A percentile compares a stretch with the other conserved stretches of the same genome.
Evolutionary conservation across 2,888 invertebrate genomes (phyloP).

Genomic region (Leuctra nigra): DNA sequence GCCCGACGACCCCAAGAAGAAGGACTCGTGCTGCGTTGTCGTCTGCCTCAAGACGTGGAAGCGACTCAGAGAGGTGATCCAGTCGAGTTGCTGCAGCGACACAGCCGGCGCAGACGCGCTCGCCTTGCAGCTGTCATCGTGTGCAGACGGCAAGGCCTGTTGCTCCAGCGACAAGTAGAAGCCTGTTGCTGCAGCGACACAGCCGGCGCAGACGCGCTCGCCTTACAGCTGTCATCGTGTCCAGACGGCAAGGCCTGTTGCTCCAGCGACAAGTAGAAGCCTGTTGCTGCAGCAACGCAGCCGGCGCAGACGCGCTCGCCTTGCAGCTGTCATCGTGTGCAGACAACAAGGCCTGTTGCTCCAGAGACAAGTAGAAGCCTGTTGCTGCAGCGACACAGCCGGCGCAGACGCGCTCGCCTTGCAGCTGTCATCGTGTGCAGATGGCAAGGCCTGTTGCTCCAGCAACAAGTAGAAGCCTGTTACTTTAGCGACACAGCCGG

Average conservation of each 20-base stretch:
- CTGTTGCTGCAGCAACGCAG: not conserved
- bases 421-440: not conserved
- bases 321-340: not conserved
- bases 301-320: not conserved
- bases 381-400: not conserved
- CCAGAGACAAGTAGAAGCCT: not conserved
- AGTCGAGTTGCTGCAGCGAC: not conserved
- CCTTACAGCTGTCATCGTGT: not conserved
- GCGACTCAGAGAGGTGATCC: not conserved
- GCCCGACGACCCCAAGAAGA: too few relatives aligned
- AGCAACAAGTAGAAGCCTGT: not conserved
- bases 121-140: not conserved
- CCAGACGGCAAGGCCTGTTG: not conserved
- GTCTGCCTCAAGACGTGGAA: slow-evolving; percentile 1
- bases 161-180: not conserved
- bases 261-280: not conserved
- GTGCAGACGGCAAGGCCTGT: not conserved
- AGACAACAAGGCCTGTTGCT: not conserved
- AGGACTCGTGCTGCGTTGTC: not conserved
- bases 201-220: not conserved
- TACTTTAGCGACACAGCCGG: too few relatives aligned
- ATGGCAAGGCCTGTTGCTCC: not conserved
- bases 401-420: not conserved
- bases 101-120: not conserved
- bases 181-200: not conserved